Conservation (phyloP, 1,140 invertebrate species). For the Nylanderia fulva region DNA sequence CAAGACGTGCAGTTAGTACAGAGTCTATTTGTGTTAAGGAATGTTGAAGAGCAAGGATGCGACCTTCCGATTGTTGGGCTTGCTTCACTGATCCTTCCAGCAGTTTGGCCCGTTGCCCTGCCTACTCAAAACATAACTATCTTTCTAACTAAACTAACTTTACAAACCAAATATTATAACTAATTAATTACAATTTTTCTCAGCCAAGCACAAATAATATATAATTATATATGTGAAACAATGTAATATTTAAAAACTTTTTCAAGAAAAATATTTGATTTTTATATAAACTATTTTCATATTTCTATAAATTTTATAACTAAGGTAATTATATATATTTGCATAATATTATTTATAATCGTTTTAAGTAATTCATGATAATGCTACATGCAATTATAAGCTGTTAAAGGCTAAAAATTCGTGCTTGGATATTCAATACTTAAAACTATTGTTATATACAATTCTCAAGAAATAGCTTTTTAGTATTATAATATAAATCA, state of each 20-base stretch:
- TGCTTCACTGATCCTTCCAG: constrained; percentile 92
- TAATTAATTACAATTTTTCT: constrained; percentile 1
- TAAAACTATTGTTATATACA: constrained; percentile 28
- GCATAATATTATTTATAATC: constrained; percentile 4
- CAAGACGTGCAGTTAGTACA: constrained; percentile 90
- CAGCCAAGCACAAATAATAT: neutral
- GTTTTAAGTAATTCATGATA: constrained; percentile 4
- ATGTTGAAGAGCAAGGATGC: constrained; percentile 91
- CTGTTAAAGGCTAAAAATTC: constrained; percentile 24
- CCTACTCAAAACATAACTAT: constrained; percentile 86
- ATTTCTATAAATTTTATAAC: neutral
- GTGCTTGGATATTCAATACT: constrained; percentile 18
- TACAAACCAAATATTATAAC: constrained; percentile 28
- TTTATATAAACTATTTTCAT: neutral
- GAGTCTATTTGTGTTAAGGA: constrained; percentile 91
- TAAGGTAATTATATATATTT: constrained; percentile 15
- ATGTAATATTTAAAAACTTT: neutral
- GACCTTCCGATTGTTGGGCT: constrained; percentile 92
- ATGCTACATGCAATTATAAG: constrained; percentile 65
- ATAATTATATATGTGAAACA: neutral
- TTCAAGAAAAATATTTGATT: neutral
- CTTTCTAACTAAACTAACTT: constrained; percentile 58
- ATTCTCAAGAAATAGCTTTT: constrained; percentile 12
- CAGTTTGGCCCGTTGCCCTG: constrained; percentile 89
- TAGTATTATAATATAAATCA: constrained; percentile 21